Percentiles rank a stretch among this genome's conserved stretches.
Conservation (phyloP, 2,113 vertebrate genomes). For the Gasterosteus aculeatus region DNA sequence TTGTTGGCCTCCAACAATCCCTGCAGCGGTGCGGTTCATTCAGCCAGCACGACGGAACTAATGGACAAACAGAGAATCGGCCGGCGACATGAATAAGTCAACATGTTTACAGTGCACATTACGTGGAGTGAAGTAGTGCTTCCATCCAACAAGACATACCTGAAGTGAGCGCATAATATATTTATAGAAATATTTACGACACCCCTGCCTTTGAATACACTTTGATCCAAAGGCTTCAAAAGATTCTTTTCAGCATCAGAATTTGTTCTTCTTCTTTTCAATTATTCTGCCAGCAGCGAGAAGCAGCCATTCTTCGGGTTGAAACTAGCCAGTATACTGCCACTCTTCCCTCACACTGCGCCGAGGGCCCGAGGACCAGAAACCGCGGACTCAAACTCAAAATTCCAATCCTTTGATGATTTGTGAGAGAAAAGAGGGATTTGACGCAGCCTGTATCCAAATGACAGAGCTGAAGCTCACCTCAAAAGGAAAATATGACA, state of each 20-base stretch:
- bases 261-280: constrained; percentile 24
- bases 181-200: constrained; percentile 43
- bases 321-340: constrained; percentile 19
- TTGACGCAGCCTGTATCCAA: constrained; percentile 48
- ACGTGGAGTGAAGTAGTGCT: constrained; percentile 12
- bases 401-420: constrained; percentile 60
- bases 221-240: constrained; percentile 12
- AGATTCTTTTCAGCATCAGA: not conserved
- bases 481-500: constrained; percentile 15
- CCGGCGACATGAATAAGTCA: constrained; percentile 42
- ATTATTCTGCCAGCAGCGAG: constrained; percentile 17
- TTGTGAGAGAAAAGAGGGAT: constrained; percentile 48
- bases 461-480: constrained; percentile 20
- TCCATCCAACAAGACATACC: constrained; percentile 6
- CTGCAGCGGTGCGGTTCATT: not conserved
- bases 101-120: constrained; percentile 26
- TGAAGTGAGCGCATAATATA: constrained; percentile 24
- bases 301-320: constrained; percentile 29
- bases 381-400: constrained; percentile 33
- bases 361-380: constrained; percentile 38
- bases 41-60: not conserved
- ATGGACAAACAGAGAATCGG: not conserved
- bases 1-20: not conserved
- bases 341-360: constrained; percentile 26
- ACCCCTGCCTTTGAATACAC: constrained; percentile 10